These are phyloP conservation scores for Aphidoletes aphidimyza DNA, from an alignment of 2,888 invertebrate species.

Conservation along the genomic window DNA sequence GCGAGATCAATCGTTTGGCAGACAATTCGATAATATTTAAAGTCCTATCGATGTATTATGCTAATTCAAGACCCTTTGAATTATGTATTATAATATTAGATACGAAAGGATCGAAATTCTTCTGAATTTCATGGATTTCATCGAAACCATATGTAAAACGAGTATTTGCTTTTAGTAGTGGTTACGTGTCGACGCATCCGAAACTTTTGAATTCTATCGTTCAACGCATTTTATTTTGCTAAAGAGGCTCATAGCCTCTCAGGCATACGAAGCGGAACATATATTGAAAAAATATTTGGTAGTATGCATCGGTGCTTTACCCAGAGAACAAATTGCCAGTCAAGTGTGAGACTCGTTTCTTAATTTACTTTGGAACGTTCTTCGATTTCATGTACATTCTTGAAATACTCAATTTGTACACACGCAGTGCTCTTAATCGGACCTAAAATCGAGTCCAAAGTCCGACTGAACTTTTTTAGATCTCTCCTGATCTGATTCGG, in stretches of 20 bases:
- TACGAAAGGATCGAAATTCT: too few relatives aligned
- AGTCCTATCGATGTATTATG: neutral
- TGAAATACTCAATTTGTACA: neutral
- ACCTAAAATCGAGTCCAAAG: neutral
- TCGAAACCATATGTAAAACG: neutral
- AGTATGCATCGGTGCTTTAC: too few relatives aligned
- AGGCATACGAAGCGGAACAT: neutral
- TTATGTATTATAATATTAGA: too few relatives aligned
- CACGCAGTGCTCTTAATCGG: neutral
- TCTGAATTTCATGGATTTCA: neutral
- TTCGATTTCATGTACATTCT: neutral
- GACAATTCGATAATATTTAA: neutral
- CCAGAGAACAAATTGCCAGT: too few relatives aligned
- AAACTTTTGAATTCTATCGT: neutral
- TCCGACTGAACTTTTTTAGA: too few relatives aligned
- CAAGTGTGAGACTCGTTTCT: neutral
- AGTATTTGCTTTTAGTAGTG: neutral
- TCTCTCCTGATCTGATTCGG: too few relatives aligned
- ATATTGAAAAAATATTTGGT: neutral
- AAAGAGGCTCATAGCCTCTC: too few relatives aligned
- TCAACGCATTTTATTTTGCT: neutral
- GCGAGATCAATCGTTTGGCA: neutral
- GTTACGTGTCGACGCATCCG: neutral
- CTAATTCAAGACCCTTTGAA: neutral
- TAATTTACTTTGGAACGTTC: conserved; percentile 23